phyloP scores from a whole-genome alignment of 2,797 vertebrate species.

The Notamacropus eugenii region DNA sequence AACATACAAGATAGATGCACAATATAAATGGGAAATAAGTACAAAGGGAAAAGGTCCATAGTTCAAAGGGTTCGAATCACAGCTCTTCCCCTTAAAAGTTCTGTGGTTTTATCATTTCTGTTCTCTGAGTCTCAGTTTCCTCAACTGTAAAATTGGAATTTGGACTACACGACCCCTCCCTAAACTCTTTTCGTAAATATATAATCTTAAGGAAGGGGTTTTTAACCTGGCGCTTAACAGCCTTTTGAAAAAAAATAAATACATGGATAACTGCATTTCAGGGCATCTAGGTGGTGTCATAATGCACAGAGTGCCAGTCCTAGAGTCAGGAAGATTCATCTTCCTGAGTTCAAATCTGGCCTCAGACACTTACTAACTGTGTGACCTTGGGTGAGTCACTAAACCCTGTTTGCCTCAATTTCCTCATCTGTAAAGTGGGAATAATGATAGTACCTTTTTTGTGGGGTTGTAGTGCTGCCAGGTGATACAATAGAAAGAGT shows the following conservation, averaged over 20 bases:
- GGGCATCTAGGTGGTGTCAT: too few relatives aligned
- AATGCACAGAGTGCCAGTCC: too few relatives aligned
- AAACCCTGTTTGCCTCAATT: slow-evolving; percentile 6
- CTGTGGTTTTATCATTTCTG: neutral
- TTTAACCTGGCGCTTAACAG: too few relatives aligned
- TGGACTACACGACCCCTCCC: too few relatives aligned
- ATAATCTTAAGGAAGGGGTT: too few relatives aligned
- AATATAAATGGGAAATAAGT: neutral
- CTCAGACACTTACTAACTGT: neutral
- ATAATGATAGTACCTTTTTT: neutral
- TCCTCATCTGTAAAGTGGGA: neutral
- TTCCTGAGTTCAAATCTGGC: too few relatives aligned
- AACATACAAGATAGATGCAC: neutral
- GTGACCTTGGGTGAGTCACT: neutral
- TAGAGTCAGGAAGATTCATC: too few relatives aligned
- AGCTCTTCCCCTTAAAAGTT: accelerated
- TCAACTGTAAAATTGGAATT: neutral
- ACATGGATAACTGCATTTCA: too few relatives aligned
- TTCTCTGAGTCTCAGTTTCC: slow-evolving; percentile 29
- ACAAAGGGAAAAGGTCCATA: neutral
- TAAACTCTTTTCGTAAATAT: too few relatives aligned
- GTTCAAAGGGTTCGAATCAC: neutral
- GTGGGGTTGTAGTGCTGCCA: neutral
- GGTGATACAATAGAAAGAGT: neutral
- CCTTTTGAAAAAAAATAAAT: too few relatives aligned